phyloP scores from a whole-genome alignment of 2,888 invertebrate species.

The Cepaea hortensis region DNA sequence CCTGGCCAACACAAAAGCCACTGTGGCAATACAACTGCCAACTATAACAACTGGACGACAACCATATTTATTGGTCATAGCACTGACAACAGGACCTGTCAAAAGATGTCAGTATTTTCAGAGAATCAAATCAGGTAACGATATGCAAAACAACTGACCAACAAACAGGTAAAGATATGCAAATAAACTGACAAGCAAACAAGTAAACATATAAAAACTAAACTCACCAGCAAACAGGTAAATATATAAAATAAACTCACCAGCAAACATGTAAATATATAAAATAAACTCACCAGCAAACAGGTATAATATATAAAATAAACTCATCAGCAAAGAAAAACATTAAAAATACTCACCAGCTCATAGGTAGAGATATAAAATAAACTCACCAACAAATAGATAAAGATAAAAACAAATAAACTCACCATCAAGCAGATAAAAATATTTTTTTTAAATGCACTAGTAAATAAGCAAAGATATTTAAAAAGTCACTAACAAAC shows the following conservation, averaged over 20 bases:
- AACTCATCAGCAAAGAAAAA: neutral
- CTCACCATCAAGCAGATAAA: neutral
- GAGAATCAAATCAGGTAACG: no score
- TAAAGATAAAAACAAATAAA: neutral
- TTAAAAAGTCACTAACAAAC: no score
- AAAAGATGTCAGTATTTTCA: neutral
- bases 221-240: neutral
- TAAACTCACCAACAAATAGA: neutral
- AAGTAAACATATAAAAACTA: neutral
- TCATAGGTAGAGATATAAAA: neutral
- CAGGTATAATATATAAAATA: neutral
- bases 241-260: neutral
- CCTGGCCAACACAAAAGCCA: slow-evolving; percentile 85
- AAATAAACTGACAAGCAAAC: neutral
- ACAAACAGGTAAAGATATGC: neutral
- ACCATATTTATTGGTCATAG: slow-evolving; percentile 94
- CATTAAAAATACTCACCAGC: neutral
- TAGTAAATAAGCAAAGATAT: no score
- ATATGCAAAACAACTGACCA: no score
- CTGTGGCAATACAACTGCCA: slow-evolving; percentile 85
- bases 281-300: neutral
- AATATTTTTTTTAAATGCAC: no score
- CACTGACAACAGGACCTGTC: slow-evolving; percentile 93
- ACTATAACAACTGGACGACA: slow-evolving; percentile 91
- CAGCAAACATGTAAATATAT: neutral